phyloP scores from a whole-genome alignment of 2,113 vertebrate genomes.

The Eptesicus fuscus region DNA sequence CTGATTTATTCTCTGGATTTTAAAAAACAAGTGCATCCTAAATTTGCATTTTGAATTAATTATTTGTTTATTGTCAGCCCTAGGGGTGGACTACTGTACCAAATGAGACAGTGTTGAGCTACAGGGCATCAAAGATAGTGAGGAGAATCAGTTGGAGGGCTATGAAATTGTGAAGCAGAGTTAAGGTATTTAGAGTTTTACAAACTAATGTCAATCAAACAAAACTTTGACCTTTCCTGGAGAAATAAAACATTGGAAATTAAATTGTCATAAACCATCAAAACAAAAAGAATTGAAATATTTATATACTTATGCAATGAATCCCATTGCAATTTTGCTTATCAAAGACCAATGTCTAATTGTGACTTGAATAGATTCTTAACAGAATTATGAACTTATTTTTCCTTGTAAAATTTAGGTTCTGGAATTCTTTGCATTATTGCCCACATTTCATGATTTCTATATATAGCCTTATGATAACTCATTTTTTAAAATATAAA shows the following conservation, averaged over 20 bases:
- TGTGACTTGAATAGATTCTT: not conserved
- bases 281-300: not conserved
- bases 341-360: not conserved
- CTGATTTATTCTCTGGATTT: not conserved
- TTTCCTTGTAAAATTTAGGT: not conserved
- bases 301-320: not conserved
- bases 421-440: not conserved
- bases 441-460: not conserved
- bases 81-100: not conserved
- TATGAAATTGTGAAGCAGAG: not conserved
- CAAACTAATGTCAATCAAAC: not conserved
- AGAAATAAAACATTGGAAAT: slow-evolving; percentile 22
- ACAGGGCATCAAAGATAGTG: not conserved
- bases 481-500: not conserved
- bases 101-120: not conserved
- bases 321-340: not conserved
- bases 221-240: not conserved
- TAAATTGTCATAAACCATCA: not conserved
- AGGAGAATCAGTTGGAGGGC: not conserved
- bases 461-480: not conserved
- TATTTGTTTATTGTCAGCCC: not conserved
- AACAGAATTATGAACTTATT: not conserved
- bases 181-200: not conserved
- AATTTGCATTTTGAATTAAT: not conserved
- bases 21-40: not conserved